phyloP scores from a whole-genome alignment of 2,888 invertebrate species.

The Oeneis ivallda region DNA sequence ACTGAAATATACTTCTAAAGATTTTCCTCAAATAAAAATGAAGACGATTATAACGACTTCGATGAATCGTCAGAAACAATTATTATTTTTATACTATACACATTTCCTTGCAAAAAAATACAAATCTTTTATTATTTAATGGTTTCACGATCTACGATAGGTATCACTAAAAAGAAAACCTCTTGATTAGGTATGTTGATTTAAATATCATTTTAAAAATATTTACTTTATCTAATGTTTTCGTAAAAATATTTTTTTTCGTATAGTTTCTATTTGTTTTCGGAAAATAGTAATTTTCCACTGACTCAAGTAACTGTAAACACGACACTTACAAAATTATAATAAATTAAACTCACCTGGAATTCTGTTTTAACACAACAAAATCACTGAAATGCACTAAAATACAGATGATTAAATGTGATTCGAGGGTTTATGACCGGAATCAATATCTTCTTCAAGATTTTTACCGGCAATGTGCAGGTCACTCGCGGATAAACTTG shows the following conservation, averaged over 20 bases:
- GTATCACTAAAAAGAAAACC: too few species aligned
- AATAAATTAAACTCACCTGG: conserved; percentile 22
- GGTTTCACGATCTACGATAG: too few species aligned
- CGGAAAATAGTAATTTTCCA: conserved; percentile 6
- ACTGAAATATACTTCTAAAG: too few species aligned
- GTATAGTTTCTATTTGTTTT: neutral
- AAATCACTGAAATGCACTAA: conserved; percentile 23
- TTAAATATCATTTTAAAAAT: too few species aligned
- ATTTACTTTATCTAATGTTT: neutral
- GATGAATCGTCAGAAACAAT: too few species aligned
- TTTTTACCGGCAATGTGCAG: conserved; percentile 57
- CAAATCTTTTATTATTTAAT: too few species aligned
- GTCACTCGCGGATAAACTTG: conserved; percentile 58
- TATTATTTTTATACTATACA: too few species aligned
- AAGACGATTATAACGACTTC: too few species aligned
- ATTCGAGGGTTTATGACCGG: conserved; percentile 39
- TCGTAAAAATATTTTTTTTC: neutral
- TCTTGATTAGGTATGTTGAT: too few species aligned
- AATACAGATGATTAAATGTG: conserved; percentile 6
- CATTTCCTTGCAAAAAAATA: too few species aligned
- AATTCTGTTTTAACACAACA: conserved; percentile 16
- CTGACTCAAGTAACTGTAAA: too few species aligned
- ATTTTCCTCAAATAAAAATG: too few species aligned
- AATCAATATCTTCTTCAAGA: conserved; percentile 48
- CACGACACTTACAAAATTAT: neutral